Percentiles rank a stretch among this genome's conserved stretches.
phyloP scores from a whole-genome alignment of 2,113 vertebrate genomes.

The Callorhinus ursinus region DNA sequence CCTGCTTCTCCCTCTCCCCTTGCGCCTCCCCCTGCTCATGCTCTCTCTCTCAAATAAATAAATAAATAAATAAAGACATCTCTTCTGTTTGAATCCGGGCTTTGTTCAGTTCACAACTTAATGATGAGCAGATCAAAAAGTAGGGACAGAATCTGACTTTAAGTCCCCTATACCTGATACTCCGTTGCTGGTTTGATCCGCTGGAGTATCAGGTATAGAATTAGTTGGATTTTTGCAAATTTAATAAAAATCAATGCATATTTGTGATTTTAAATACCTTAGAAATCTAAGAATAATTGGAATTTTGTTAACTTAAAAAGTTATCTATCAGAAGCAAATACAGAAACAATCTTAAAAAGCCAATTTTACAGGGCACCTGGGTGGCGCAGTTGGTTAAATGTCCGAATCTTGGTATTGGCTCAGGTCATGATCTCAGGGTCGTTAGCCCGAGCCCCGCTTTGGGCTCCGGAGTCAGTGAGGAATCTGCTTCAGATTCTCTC shows the following conservation, averaged over 20 bases:
- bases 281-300: neutral
- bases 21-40: neutral
- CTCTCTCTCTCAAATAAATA: neutral
- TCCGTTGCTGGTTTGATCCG: neutral
- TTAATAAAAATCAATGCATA: neutral
- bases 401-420: neutral
- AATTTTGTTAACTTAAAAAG: neutral
- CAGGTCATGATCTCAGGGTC: neutral
- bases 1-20: neutral
- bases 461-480: neutral
- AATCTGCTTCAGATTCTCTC: neutral
- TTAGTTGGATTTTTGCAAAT: neutral
- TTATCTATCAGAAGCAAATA: neutral
- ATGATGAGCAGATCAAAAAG: neutral
- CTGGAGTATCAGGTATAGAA: neutral
- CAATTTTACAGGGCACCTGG: neutral
- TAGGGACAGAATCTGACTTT: neutral
- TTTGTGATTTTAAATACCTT: constrained; percentile 21
- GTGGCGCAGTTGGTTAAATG: neutral
- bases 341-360: neutral
- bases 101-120: neutral
- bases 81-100: neutral
- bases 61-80: neutral
- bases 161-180: neutral
- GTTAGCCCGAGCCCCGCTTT: neutral